Evolutionary conservation across 2,888 invertebrate genomes (phyloP).

Genomic region (Syrista parreyssii): DNA sequence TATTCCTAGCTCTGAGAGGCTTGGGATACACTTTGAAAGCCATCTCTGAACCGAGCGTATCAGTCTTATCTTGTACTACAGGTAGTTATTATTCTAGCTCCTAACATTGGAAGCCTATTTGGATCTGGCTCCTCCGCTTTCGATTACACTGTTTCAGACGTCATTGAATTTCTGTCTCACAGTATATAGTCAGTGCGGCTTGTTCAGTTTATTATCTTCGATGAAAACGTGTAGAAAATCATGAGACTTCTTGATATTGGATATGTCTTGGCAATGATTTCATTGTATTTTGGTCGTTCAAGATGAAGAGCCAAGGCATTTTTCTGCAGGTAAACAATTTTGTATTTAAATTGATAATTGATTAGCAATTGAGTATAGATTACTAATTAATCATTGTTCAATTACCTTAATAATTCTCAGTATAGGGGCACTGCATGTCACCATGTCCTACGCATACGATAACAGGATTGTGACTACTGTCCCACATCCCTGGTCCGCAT

Average conservation of each 20-base stretch:
- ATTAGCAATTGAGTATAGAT: background rate
- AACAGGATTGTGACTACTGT: slow-evolving; percentile 88
- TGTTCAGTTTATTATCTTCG: background rate
- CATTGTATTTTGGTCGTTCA: background rate
- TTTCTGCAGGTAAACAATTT: background rate
- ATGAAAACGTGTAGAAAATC: background rate
- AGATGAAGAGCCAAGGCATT: background rate
- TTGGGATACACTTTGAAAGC: background rate
- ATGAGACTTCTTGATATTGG: background rate
- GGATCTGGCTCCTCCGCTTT: background rate
- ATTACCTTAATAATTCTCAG: slow-evolving; percentile 45
- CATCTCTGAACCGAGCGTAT: slow-evolving; percentile 20
- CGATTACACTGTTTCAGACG: background rate
- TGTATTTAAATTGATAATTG: background rate
- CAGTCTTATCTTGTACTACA: slow-evolving; percentile 50
- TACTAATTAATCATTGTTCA: too few species aligned
- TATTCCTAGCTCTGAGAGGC: background rate
- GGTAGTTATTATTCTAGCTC: background rate
- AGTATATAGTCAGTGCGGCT: too few species aligned
- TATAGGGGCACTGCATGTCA: slow-evolving; percentile 69
- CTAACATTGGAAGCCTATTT: background rate
- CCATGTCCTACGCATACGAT: slow-evolving; percentile 84
- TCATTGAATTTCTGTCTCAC: too few species aligned
- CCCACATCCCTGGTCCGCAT: slow-evolving; percentile 95
- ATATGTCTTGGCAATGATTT: background rate